Base-by-base conservation (phyloP, 1,140 invertebrate species). In the Galleria mellonella region DNA sequence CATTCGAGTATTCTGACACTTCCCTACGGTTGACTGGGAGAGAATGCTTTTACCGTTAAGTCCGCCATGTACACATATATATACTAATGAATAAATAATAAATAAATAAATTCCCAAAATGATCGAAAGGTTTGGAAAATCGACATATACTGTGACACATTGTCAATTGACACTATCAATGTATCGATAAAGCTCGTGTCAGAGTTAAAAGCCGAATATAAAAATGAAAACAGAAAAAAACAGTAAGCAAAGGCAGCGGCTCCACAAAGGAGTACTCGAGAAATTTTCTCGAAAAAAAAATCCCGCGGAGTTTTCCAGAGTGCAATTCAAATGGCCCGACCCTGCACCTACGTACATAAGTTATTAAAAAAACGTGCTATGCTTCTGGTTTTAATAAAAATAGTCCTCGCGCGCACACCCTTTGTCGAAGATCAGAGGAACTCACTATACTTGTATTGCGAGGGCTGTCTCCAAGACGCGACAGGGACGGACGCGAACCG, bases 281-380 rank as follows among this genome's bases (percentile, higher is more conserved):
- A 70, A 70, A 81, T 78, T n/a, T 76, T 71, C 74, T 77, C 63
- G 70, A 75, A 73, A 77, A 74, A 73, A 74, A 81, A 77, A 67
- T 15, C 58, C 66, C 58, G 58, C 56, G 63, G 63, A 62, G 70
- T 66, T 70, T n/a, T 75, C 73, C 72, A 61, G 75, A 77, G 76
- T 73, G 81, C 69, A 79, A 77, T 82, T 82, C 72, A 84, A 82
- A 82, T 82, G 81, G 71, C 72, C 74, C 77, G 74, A 78, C 73
- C 73, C 70, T 23, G 70, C 72, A 82, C 76, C 72, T 78, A 79
- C 73, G 70, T 77, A 82, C 81, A 84, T 84, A 82, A 82, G 81
- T 84, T 84, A 84, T 84, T 84, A 84, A 84, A 83, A 81, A 83
- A 84, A 82, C 71, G 77, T 72, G 81, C 72, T 77, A 71, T 70